A percentile compares a stretch with the other conserved stretches of the same genome.
Conservation (phyloP, 2,888 invertebrate species). For the Acleris laterana region DNA sequence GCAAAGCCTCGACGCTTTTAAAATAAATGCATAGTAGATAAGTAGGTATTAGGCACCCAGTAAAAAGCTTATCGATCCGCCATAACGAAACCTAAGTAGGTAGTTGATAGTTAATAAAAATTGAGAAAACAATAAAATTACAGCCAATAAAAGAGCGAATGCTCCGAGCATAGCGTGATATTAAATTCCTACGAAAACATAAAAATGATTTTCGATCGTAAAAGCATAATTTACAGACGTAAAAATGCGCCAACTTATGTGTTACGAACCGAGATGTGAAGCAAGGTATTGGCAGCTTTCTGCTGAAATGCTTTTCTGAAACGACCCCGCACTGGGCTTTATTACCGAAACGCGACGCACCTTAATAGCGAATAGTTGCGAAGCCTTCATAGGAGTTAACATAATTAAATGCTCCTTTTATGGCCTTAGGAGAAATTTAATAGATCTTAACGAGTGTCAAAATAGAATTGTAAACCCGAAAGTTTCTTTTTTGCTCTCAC, state of each 20-base stretch:
- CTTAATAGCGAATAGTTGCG: conserved; percentile 1
- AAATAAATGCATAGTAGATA: conserved; percentile 37
- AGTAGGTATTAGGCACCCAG: conserved; percentile 38
- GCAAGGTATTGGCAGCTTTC: conserved; percentile 38
- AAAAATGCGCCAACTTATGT: conserved; percentile 82
- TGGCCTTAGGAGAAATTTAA: too few species aligned
- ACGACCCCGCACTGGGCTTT: neutral
- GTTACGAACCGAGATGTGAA: conserved; percentile 62
- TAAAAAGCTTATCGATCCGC: conserved; percentile 62
- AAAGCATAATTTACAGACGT: conserved; percentile 85
- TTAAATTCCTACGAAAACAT: conserved; percentile 84
- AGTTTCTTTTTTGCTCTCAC: too few species aligned
- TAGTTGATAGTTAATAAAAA: conserved; percentile 84
- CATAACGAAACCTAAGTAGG: conserved; percentile 68
- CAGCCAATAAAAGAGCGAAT: conserved; percentile 82
- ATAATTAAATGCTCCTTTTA: too few species aligned
- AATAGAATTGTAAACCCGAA: too few species aligned
- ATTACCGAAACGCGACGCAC: neutral
- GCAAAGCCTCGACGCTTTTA: conserved; percentile 37
- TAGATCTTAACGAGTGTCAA: too few species aligned
- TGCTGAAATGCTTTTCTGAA: conserved; percentile 22
- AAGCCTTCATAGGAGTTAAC: neutral
- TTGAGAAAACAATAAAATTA: conserved; percentile 85
- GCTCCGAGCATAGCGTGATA: conserved; percentile 81
- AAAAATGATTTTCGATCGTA: conserved; percentile 85